A percentile compares a stretch with the other conserved stretches of the same genome.
These are phyloP conservation scores for Xyliphius kryptos DNA, from an alignment of 2,113 vertebrate species.

Conservation along the genomic window DNA sequence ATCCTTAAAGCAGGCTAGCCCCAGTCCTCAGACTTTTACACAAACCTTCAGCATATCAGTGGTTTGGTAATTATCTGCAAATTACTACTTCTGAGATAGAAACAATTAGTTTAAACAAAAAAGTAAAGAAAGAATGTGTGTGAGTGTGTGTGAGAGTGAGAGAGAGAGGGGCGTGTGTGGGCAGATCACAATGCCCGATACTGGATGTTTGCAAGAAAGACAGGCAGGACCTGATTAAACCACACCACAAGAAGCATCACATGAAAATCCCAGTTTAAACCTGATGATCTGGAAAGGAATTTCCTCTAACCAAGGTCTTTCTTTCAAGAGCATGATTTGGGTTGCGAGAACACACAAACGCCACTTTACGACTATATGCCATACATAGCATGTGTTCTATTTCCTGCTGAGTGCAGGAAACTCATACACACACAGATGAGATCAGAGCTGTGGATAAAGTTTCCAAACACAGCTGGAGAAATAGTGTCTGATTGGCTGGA, in stretches of 20 bases:
- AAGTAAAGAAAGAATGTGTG: too few species aligned
- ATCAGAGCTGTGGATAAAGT: too few species aligned
- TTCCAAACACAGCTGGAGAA: too few species aligned
- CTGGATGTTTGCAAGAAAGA: neutral
- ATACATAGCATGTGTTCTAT: too few species aligned
- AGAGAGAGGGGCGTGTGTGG: constrained; percentile 1
- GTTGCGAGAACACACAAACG: too few species aligned
- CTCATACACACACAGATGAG: too few species aligned
- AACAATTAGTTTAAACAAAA: neutral
- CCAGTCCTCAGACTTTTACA: neutral
- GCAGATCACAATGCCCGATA: neutral
- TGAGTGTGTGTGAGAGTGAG: neutral
- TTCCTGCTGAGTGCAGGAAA: too few species aligned
- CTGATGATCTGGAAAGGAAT: neutral
- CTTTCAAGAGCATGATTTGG: too few species aligned
- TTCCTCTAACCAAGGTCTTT: too few species aligned
- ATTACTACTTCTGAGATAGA: neutral
- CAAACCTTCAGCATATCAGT: neutral
- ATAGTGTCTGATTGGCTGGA: too few species aligned
- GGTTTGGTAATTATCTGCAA: neutral
- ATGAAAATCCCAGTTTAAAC: neutral
- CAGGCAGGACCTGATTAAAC: neutral
- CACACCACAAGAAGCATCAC: neutral
- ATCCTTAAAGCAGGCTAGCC: too few species aligned
- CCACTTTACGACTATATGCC: too few species aligned